These are phyloP conservation scores for Latrodectus hesperus DNA, from an alignment of 2,888 invertebrate genomes.

Conservation along the genomic window DNA sequence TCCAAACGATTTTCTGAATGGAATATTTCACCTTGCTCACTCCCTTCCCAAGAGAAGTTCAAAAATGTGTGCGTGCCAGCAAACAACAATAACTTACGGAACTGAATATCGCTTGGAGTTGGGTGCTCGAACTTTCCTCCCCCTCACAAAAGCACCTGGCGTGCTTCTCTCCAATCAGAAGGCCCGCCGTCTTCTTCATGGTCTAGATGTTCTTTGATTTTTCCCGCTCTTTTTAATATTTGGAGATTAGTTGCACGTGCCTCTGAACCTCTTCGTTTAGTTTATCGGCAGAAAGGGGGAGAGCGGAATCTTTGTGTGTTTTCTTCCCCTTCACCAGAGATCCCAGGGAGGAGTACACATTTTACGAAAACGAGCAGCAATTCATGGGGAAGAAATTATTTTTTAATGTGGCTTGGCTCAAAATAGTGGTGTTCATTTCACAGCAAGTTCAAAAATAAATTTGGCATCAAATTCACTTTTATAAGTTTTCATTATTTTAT, in stretches of 20 bases:
- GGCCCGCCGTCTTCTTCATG: slow-evolving; percentile 18
- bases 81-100: no score
- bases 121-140: not conserved
- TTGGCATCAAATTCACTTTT: no score
- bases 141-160: slow-evolving; percentile 48
- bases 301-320: not conserved
- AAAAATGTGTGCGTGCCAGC: no score
- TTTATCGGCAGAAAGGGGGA: slow-evolving; percentile 23
- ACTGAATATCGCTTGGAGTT: no score
- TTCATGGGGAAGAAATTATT: no score
- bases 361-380: not conserved
- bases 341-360: not conserved
- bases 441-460: no score
- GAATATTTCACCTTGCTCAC: no score
- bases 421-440: no score
- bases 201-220: slow-evolving; percentile 34
- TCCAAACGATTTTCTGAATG: no score
- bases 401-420: no score
- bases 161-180: slow-evolving; percentile 53
- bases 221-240: slow-evolving; percentile 56
- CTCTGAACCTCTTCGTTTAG: slow-evolving; percentile 43
- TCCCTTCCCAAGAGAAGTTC: no score
- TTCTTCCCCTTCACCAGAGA: not conserved
- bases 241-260: slow-evolving; percentile 45
- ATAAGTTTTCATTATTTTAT: no score